Percentiles rank a stretch among this genome's conserved stretches.
These are phyloP conservation scores for Chouioia cunea DNA, from an alignment of 2,888 invertebrate species.

Conservation along the genomic window DNA sequence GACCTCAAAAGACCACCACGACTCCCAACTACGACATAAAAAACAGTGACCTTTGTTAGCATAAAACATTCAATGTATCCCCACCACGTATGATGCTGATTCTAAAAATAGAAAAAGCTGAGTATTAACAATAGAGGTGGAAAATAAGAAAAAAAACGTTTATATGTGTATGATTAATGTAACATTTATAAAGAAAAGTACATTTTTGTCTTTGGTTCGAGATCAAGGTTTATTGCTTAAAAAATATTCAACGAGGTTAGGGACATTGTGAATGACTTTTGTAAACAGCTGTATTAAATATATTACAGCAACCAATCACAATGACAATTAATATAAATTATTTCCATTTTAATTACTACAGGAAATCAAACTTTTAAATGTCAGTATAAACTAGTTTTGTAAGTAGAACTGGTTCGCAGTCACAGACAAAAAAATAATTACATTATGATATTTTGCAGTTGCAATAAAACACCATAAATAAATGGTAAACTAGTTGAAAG, in stretches of 20 bases:
- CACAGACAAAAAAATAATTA: too few relatives aligned
- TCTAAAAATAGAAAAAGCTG: conserved; percentile 41
- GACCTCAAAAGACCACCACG: conserved; percentile 71
- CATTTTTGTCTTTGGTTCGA: conserved; percentile 51
- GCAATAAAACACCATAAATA: too few relatives aligned
- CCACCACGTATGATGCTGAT: conserved; percentile 30
- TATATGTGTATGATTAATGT: neutral
- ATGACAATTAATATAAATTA: neutral
- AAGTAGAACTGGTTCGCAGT: too few relatives aligned
- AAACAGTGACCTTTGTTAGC: conserved; percentile 47
- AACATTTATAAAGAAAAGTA: conserved; percentile 23
- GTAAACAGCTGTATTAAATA: conserved; percentile 31
- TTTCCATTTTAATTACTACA: conserved; percentile 4
- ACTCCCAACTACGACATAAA: conserved; percentile 71
- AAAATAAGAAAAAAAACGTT: conserved; percentile 22
- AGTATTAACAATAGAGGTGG: conserved; percentile 28
- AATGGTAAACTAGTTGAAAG: too few relatives aligned
- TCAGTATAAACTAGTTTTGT: too few relatives aligned
- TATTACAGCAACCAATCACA: neutral
- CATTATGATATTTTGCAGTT: too few relatives aligned
- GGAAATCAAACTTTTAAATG: neutral
- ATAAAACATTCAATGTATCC: conserved; percentile 34
- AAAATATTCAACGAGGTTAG: conserved; percentile 52
- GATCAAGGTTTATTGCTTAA: conserved; percentile 56
- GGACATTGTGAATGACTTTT: conserved; percentile 42